Percentiles rank a stretch among this genome's conserved stretches.
phyloP scores from a whole-genome alignment of 2,797 vertebrate species.

The Delichon dasypus region DNA sequence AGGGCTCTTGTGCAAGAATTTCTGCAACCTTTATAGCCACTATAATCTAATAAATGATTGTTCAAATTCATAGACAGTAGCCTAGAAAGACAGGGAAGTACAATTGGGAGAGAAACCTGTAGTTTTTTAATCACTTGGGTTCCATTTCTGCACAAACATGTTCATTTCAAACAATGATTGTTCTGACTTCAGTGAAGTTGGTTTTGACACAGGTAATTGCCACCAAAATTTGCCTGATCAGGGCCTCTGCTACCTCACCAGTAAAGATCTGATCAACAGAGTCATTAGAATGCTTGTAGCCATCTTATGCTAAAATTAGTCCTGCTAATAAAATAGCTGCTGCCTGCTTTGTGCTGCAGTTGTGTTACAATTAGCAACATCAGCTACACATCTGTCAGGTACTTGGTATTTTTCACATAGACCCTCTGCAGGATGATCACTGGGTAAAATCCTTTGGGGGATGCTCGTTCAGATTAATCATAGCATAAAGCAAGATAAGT shows the following conservation, averaged over 20 bases:
- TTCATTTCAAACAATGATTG: neutral
- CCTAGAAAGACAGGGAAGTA: neutral
- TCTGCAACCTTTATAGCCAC: neutral
- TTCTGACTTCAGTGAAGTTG: neutral
- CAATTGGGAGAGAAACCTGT: neutral
- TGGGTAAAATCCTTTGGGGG: neutral
- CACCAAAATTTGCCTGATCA: neutral
- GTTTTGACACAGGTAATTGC: neutral
- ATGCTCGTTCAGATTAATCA: neutral
- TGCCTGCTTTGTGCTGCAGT: neutral
- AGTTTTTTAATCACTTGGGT: neutral
- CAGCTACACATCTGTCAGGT: neutral
- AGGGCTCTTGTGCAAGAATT: neutral
- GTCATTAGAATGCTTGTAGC: neutral
- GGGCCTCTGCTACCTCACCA: neutral
- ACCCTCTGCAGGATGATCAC: neutral
- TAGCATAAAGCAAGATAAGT: neutral
- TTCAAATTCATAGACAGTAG: neutral
- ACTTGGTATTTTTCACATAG: neutral
- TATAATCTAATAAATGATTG: neutral
- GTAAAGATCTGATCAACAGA: neutral
- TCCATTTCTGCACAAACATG: neutral
- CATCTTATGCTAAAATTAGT: neutral
- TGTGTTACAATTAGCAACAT: neutral
- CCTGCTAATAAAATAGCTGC: neutral